phyloP scores from a whole-genome alignment of 2,113 vertebrate genomes.

The Chitala chitala region DNA sequence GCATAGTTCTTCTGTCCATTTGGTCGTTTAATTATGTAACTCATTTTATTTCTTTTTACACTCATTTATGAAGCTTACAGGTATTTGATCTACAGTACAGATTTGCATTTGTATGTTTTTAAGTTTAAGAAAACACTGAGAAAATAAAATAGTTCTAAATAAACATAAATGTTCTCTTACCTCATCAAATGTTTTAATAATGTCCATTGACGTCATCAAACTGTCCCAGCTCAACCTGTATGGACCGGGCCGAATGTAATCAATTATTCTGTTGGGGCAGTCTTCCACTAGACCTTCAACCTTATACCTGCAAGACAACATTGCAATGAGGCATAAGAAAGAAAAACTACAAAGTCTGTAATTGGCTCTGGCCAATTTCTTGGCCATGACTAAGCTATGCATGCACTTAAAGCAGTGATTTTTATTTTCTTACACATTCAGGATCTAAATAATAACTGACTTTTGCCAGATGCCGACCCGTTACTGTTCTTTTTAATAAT shows the following conservation, averaged over 20 bases:
- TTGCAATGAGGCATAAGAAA: constrained; percentile 13
- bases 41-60: too few relatives aligned
- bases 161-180: constrained; percentile 40
- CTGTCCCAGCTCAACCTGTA: constrained; percentile 74
- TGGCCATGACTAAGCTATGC: too few relatives aligned
- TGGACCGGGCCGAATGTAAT: constrained; percentile 75
- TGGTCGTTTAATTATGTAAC: too few relatives aligned
- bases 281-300: constrained; percentile 69
- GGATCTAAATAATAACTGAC: background rate
- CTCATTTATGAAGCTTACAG: too few relatives aligned
- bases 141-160: background rate
- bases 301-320: constrained; percentile 65
- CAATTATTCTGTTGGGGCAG: constrained; percentile 58
- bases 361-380: background rate
- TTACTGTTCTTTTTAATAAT: background rate
- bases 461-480: background rate
- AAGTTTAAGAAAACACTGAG: too few relatives aligned
- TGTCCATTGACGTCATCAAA: constrained; percentile 77
- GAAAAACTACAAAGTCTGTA: background rate
- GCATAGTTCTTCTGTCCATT: too few relatives aligned
- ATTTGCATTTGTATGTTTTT: too few relatives aligned
- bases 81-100: too few relatives aligned
- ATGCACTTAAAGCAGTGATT: too few relatives aligned
- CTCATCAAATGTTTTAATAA: constrained; percentile 69
- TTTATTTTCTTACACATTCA: too few relatives aligned